Percentiles rank a stretch among this genome's conserved stretches.
phyloP scores from a whole-genome alignment of 92 coral and sea anemone genomes.

The Epizoanthus illoricatus region DNA sequence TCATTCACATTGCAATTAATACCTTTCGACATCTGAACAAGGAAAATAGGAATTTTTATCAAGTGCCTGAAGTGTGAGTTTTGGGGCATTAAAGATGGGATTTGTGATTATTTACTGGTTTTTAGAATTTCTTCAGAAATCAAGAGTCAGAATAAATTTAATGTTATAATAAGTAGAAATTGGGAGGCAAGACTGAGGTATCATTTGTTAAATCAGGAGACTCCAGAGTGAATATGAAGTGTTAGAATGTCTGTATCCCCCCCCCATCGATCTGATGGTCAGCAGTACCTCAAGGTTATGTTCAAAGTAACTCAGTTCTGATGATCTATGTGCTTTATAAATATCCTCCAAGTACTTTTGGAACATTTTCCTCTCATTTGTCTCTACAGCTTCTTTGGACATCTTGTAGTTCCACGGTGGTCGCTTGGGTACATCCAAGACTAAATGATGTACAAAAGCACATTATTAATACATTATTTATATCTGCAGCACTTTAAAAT shows the following conservation, averaged over 20 bases:
- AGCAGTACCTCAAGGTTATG: slow-evolving; percentile 86
- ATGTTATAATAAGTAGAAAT: no score
- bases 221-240: no score
- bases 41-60: no score
- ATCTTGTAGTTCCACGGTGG: slow-evolving; percentile 89
- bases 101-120: no score
- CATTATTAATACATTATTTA: neutral
- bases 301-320: slow-evolving; percentile 93
- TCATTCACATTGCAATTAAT: no score
- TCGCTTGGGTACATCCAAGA: slow-evolving; percentile 91
- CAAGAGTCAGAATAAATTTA: no score
- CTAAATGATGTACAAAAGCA: slow-evolving; percentile 35
- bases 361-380: slow-evolving; percentile 76
- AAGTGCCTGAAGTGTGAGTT: neutral
- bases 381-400: slow-evolving; percentile 87
- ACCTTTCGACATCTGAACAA: no score
- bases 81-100: neutral
- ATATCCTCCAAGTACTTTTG: slow-evolving; percentile 71
- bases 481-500: no score
- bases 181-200: no score
- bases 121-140: no score
- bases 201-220: no score
- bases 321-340: slow-evolving; percentile 49
- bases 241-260: no score
- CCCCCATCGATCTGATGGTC: neutral